phyloP scores from a whole-genome alignment of 2,797 vertebrate genomes.

The Alauda arvensis region DNA sequence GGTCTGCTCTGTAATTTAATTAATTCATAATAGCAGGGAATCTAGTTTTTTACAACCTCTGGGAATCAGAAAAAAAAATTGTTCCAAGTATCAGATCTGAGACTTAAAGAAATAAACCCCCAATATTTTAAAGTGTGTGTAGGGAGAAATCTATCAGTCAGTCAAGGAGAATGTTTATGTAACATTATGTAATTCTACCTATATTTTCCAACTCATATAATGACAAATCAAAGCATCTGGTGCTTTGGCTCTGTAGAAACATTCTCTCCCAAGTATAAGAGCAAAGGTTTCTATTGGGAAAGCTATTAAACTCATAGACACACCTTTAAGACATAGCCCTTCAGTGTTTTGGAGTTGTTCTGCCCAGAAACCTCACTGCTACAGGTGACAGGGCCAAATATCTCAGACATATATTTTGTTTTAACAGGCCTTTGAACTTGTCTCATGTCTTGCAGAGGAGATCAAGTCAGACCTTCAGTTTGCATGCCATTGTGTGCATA shows the following conservation, averaged over 20 bases:
- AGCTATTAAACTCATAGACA: neutral
- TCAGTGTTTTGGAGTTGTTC: neutral
- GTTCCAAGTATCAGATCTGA: neutral
- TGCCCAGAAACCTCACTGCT: neutral
- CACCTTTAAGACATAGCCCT: neutral
- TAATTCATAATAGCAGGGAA: neutral
- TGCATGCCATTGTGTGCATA: neutral
- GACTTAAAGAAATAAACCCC: neutral
- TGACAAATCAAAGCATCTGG: neutral
- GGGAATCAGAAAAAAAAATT: neutral
- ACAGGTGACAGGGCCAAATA: neutral
- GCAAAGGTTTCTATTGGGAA: neutral
- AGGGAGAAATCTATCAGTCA: neutral
- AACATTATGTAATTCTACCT: neutral
- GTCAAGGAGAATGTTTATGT: neutral
- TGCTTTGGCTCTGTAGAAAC: neutral
- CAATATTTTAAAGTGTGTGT: neutral
- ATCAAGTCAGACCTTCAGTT: neutral
- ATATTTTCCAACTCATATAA: neutral
- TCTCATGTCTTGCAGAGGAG: neutral
- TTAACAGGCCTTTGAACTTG: neutral
- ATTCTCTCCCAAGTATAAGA: neutral
- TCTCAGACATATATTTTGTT: neutral
- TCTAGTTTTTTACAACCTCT: neutral
- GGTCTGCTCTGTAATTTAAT: neutral